phyloP scores from a whole-genome alignment of 2,888 invertebrate species.

The Dolichopus griseipennis region DNA sequence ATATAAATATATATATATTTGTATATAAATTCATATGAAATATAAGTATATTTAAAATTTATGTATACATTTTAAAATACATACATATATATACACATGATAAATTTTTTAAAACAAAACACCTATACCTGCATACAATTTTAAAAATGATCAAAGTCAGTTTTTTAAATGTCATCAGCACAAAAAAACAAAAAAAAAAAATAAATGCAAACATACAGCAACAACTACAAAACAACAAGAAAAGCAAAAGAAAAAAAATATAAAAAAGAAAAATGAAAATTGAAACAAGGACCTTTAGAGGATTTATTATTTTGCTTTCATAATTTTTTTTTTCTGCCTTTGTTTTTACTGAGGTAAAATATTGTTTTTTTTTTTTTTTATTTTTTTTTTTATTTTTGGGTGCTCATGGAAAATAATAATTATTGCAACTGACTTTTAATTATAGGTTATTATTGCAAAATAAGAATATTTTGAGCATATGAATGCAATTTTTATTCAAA shows the following conservation, averaged over 20 bases:
- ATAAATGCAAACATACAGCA: too few relatives aligned
- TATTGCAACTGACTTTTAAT: too few relatives aligned
- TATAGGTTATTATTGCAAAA: too few relatives aligned
- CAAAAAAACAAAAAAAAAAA: background rate
- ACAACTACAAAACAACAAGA: background rate
- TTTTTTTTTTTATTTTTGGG: too few relatives aligned
- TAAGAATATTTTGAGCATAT: too few relatives aligned
- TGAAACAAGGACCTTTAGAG: background rate
- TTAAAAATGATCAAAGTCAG: constrained; percentile 2
- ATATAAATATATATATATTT: background rate
- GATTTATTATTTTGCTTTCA: background rate
- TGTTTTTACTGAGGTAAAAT: too few relatives aligned
- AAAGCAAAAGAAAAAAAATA: background rate
- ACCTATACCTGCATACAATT: background rate
- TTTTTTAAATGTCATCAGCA: constrained; percentile 2
- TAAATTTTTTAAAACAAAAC: background rate
- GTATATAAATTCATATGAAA: background rate
- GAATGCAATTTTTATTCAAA: too few relatives aligned
- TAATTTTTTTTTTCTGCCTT: too few relatives aligned
- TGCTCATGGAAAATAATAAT: too few relatives aligned
- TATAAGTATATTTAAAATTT: background rate
- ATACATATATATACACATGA: background rate
- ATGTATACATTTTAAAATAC: too few relatives aligned
- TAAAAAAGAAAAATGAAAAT: background rate
- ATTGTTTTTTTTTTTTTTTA: too few relatives aligned